Evolutionary conservation across 2,888 invertebrate genomes (phyloP), one percentile per base, ranked within the genome.

Genomic region (Nineta flava): DNA sequence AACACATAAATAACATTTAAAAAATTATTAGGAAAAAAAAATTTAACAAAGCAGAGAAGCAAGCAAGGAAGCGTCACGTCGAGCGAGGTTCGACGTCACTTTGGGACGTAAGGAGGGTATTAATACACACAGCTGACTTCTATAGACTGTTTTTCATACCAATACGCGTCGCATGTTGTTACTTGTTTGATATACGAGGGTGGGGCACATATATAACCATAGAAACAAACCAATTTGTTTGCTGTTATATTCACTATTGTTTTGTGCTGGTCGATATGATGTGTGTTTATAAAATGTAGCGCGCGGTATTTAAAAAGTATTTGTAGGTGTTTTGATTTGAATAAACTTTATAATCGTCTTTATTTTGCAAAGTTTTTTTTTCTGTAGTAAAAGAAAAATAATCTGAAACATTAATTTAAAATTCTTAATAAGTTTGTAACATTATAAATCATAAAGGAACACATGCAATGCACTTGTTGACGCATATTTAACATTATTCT

Each of bases 51-150:
- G 44, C 44, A 19, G 26, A 44, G 26, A 44, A 44, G 44, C 44
- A 44, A 44, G 44, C 44, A 26, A 43, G 26, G 44, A 44, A 44
- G 44, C 44, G 44, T 44, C 26, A 44, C 44, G 44, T 26, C 44
- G 44, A 44, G 13, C 21, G 7, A 13, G 26, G 44, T 26, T 19
- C 44, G 44, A 19, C 26, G 44, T 38, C 38, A 38, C 38, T 38
- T 38, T 38, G 38, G 5, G 38, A 38, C 9, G 38, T 6, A 15
- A 38, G 38, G 38, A 38, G 38, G 38, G 38, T 38, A 19, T 19
- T n/a, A n/a, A 26, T 7, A 26, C 26, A 38, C 38, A 38, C 38
- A 38, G 38, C 38, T 38, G 38, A 38, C 38, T 38, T 38, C 38
- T 5, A 38, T 38, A n/a, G 38, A 15, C 38, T 38, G 38, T 38